Evolutionary conservation across 2,113 vertebrate genomes (phyloP).

Genomic region (Turnix velox): DNA sequence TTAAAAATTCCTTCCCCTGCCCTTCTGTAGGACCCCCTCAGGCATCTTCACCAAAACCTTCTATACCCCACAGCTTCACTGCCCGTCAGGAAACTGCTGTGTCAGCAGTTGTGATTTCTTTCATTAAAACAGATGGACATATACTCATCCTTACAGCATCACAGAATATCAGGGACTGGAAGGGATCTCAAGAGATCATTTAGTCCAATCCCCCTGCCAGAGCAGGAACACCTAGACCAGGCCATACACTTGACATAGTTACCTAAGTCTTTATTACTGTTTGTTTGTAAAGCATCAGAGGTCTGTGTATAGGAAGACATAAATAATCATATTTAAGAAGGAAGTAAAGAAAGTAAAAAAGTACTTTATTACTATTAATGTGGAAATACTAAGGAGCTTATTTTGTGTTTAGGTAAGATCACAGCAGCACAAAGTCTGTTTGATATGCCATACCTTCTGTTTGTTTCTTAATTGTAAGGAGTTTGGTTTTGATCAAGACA

Average conservation of each 20-base stretch:
- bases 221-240: too few relatives aligned
- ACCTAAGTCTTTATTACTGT: background rate
- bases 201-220: too few relatives aligned
- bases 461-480: conserved; percentile 60
- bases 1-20: too few relatives aligned
- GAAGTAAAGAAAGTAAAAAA: background rate
- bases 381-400: background rate
- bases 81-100: background rate
- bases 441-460: conserved; percentile 59
- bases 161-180: too few relatives aligned
- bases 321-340: background rate
- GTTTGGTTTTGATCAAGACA: conserved; percentile 54
- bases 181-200: too few relatives aligned
- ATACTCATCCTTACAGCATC: too few relatives aligned
- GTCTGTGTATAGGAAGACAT: background rate
- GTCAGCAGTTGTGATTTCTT: background rate
- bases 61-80: background rate
- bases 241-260: background rate
- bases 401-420: conserved; percentile 53
- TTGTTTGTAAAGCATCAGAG: background rate
- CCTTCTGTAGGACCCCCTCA: too few relatives aligned
- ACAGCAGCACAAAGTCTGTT: conserved; percentile 49
- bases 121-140: background rate
- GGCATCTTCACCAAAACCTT: background rate
- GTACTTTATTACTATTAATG: background rate